phyloP scores from a whole-genome alignment of 1,140 invertebrate species.

The Steinernema feltiae region DNA sequence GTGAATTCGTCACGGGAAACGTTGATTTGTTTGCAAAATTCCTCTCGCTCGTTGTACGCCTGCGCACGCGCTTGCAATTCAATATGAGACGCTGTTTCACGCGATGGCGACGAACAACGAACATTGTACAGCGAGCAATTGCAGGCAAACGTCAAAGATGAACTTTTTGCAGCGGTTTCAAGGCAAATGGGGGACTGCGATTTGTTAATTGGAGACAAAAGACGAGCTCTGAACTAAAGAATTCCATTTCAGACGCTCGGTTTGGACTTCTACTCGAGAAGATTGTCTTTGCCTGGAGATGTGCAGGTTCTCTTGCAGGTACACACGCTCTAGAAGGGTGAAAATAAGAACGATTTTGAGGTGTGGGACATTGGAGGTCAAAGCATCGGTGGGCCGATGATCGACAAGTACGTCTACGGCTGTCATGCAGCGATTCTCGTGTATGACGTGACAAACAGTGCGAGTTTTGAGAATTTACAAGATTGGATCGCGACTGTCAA shows the following conservation, averaged over 20 bases:
- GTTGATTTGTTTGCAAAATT: slow-evolving; percentile 23
- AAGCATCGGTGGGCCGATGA: slow-evolving; percentile 69
- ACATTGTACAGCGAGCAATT: too few relatives aligned
- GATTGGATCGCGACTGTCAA: slow-evolving; percentile 70
- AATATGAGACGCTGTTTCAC: slow-evolving; percentile 14
- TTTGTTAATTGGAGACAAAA: too few relatives aligned
- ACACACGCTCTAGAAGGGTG: too few relatives aligned
- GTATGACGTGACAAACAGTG: slow-evolving; percentile 76
- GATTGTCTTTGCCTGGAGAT: slow-evolving; percentile 67
- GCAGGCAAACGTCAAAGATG: not conserved
- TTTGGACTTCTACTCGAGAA: slow-evolving; percentile 73
- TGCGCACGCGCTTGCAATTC: not conserved
- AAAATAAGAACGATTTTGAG: slow-evolving; percentile 68
- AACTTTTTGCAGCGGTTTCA: not conserved
- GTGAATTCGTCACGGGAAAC: not conserved
- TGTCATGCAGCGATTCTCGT: slow-evolving; percentile 75
- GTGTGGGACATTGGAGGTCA: slow-evolving; percentile 78
- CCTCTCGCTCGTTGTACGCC: not conserved
- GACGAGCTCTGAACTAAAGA: too few relatives aligned
- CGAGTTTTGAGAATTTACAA: slow-evolving; percentile 72
- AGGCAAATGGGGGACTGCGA: not conserved
- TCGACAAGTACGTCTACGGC: slow-evolving; percentile 76
- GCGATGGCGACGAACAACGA: too few relatives aligned
- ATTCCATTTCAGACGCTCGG: slow-evolving; percentile 66
- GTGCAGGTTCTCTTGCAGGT: slow-evolving; percentile 58